phyloP scores from a whole-genome alignment of 2,797 vertebrate species.

The Eleutherodactylus coqui region DNA sequence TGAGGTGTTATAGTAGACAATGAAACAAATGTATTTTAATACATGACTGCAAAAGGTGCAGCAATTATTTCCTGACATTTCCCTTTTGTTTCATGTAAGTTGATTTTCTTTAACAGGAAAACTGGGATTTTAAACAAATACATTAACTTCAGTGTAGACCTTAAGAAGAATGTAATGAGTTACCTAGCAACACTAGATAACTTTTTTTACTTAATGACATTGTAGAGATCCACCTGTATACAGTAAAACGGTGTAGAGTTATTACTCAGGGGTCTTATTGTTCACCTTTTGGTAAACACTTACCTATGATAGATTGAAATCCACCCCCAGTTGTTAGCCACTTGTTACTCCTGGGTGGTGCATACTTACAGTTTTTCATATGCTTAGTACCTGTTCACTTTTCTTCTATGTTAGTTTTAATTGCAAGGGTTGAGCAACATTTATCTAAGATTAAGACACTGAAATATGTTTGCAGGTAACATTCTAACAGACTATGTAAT shows the following conservation, averaged over 20 bases:
- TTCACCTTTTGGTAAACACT: not conserved
- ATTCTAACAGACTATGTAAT: no score
- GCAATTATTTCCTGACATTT: slow-evolving; percentile 60
- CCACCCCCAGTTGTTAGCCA: slow-evolving; percentile 18
- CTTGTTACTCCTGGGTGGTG: not conserved
- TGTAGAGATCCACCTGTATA: slow-evolving; percentile 6
- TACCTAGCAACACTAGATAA: slow-evolving; percentile 59
- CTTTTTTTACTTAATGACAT: slow-evolving; percentile 43
- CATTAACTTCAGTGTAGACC: slow-evolving; percentile 48
- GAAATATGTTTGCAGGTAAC: not conserved
- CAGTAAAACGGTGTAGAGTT: not conserved
- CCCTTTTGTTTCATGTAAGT: slow-evolving; percentile 34
- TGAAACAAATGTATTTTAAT: slow-evolving; percentile 58
- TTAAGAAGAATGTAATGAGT: slow-evolving; percentile 53
- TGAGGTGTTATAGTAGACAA: slow-evolving; percentile 44
- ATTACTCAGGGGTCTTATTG: not conserved
- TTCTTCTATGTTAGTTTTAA: not conserved
- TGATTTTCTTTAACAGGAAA: slow-evolving; percentile 49
- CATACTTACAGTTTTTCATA: not conserved
- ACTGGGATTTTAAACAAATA: slow-evolving; percentile 60
- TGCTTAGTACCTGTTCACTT: not conserved
- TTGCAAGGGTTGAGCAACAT: slow-evolving; percentile 4
- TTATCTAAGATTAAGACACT: not conserved
- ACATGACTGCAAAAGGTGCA: slow-evolving; percentile 39
- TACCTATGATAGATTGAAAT: slow-evolving; percentile 1